Percentiles rank a stretch among this genome's conserved stretches.
Evolutionary conservation across 2,888 invertebrate species (phyloP).

Genomic region (Meandrusa payeni): DNA sequence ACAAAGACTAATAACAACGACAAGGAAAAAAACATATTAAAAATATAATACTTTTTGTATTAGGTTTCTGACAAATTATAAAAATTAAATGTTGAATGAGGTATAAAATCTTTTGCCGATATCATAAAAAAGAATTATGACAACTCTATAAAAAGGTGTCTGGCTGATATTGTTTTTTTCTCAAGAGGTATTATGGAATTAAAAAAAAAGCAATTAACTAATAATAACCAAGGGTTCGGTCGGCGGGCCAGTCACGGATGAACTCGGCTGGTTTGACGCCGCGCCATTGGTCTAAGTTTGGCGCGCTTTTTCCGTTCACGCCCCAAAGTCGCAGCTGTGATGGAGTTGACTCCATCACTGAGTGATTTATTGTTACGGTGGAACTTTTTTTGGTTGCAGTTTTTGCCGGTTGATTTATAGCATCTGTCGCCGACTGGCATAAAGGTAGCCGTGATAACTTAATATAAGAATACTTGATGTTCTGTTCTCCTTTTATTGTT

Average conservation of each 20-base stretch:
- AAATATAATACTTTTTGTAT: no score
- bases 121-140: slow-evolving; percentile 10
- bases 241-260: slow-evolving; percentile 65
- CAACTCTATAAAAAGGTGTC: slow-evolving; percentile 28
- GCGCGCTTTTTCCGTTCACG: slow-evolving; percentile 75
- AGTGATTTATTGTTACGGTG: slow-evolving; percentile 69
- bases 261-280: slow-evolving; percentile 44
- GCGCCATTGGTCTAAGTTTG: slow-evolving; percentile 74
- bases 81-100: no score
- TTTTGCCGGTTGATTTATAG: slow-evolving; percentile 62
- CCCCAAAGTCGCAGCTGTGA: slow-evolving; percentile 72
- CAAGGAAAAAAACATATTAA: no score
- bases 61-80: no score
- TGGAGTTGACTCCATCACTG: slow-evolving; percentile 63
- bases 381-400: slow-evolving; percentile 46
- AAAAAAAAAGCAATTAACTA: slow-evolving; percentile 39
- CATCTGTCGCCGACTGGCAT: slow-evolving; percentile 38
- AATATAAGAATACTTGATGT: slow-evolving; percentile 20
- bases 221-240: slow-evolving; percentile 67
- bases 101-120: no score
- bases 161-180: slow-evolving; percentile 27
- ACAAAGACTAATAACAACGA: no score
- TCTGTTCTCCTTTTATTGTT: no score
- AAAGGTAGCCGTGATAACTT: slow-evolving; percentile 28
- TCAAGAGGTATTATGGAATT: slow-evolving; percentile 15